These are phyloP conservation scores for Fragum whitleyi DNA, from an alignment of 2,888 invertebrate genomes.

Conservation along the genomic window DNA sequence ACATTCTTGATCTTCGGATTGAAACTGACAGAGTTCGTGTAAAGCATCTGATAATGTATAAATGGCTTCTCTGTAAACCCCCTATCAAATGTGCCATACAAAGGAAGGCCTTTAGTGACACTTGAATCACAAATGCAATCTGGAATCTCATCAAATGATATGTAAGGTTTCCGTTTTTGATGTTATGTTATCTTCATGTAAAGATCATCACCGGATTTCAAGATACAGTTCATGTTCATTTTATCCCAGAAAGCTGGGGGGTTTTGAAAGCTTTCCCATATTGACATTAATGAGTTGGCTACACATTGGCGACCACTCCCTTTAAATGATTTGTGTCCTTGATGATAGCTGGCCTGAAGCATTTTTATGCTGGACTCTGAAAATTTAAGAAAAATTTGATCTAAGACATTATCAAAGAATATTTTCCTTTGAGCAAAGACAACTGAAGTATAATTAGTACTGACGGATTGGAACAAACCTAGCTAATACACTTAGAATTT, in stretches of 20 bases:
- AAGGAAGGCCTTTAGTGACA: background rate
- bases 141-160: constrained; percentile 11
- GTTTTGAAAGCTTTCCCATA: background rate
- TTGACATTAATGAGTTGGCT: background rate
- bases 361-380: constrained; percentile 10
- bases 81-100: background rate
- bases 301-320: constrained; percentile 12
- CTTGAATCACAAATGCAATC: background rate
- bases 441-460: too few relatives aligned
- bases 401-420: background rate
- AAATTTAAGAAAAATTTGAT: background rate
- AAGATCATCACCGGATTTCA: constrained; percentile 1
- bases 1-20: background rate
- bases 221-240: background rate
- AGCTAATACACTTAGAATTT: too few relatives aligned
- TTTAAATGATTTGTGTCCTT: constrained; percentile 9
- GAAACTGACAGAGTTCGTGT: background rate
- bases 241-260: background rate
- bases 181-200: background rate
- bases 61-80: constrained; percentile 1
- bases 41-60: background rate
- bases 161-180: background rate
- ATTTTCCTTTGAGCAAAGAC: too few relatives aligned
- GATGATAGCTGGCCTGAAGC: background rate
- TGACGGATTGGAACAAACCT: too few relatives aligned